Conservation (phyloP, 2,888 invertebrate genomes). For the Agrochola macilenta region DNA sequence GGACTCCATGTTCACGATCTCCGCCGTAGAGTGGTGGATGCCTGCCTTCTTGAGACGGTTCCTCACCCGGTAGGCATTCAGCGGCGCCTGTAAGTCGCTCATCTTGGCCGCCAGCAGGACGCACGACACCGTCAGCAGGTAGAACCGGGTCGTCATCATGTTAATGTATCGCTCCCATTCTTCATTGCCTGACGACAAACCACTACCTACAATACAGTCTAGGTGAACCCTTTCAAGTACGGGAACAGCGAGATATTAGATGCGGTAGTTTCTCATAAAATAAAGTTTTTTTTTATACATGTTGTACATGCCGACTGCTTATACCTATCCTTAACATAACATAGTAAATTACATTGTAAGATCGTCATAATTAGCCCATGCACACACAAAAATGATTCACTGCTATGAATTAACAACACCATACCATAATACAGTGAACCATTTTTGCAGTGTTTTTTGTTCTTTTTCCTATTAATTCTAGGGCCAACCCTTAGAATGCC, state of each 20-base stretch:
- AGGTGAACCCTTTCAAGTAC: neutral
- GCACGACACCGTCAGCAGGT: constrained; percentile 73
- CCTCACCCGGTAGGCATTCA: constrained; percentile 65
- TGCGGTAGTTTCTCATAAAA: neutral
- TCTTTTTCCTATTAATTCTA: too few species aligned
- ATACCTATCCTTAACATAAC: neutral
- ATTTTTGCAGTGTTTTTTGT: neutral
- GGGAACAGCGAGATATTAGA: neutral
- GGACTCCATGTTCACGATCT: constrained; percentile 72
- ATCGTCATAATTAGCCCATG: neutral
- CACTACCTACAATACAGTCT: neutral
- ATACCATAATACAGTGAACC: neutral
- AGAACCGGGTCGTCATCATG: constrained; percentile 54
- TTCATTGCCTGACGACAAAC: constrained; percentile 38
- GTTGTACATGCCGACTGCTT: neutral
- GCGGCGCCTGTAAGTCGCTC: constrained; percentile 60
- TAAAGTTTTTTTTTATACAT: neutral
- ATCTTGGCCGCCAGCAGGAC: constrained; percentile 78
- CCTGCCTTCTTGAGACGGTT: constrained; percentile 63
- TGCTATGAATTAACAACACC: neutral
- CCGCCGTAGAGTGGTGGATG: constrained; percentile 58
- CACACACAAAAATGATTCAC: neutral
- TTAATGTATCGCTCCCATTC: constrained; percentile 66
- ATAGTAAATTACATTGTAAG: neutral
- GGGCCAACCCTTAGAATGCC: neutral